A percentile compares a stretch with the other conserved stretches of the same genome.
Conservation (phyloP, 2,797 vertebrate genomes). For the Crax fasciolata region DNA sequence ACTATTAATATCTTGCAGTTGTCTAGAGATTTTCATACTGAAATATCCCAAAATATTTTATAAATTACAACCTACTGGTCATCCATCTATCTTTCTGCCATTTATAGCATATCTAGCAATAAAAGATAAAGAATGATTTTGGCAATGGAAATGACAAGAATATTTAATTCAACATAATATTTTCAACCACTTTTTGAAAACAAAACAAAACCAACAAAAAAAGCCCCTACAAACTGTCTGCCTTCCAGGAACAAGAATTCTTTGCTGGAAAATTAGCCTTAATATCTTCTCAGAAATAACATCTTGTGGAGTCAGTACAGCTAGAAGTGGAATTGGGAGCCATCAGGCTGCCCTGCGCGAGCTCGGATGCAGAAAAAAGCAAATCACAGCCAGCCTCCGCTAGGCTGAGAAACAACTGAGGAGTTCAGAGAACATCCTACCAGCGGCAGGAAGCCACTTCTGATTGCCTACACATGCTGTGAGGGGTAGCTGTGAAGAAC, state of each 20-base stretch:
- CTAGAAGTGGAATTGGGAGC: not conserved
- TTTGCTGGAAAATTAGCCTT: not conserved
- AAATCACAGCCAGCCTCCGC: not conserved
- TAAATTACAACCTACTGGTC: not conserved
- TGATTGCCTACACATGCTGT: fast-evolving
- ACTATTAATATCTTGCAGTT: not conserved
- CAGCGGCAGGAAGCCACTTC: not conserved
- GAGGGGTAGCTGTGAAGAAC: not conserved
- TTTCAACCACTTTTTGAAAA: slow-evolving; percentile 12
- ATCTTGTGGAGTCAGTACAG: not conserved
- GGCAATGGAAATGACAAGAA: not conserved
- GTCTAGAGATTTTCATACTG: not conserved
- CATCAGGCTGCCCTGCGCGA: not conserved
- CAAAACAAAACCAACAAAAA: not conserved
- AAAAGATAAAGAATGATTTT: not conserved
- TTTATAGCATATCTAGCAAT: not conserved
- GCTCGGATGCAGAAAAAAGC: not conserved
- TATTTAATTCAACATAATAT: not conserved
- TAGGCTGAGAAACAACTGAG: fast-evolving
- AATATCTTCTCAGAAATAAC: not conserved
- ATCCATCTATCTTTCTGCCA: not conserved
- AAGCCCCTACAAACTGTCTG: not conserved
- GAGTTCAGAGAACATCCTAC: not conserved
- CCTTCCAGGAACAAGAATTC: slow-evolving; percentile 27
- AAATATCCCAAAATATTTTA: slow-evolving; percentile 20